phyloP scores from a whole-genome alignment of 2,797 vertebrate species.

The Acipenser transmontanus region DNA sequence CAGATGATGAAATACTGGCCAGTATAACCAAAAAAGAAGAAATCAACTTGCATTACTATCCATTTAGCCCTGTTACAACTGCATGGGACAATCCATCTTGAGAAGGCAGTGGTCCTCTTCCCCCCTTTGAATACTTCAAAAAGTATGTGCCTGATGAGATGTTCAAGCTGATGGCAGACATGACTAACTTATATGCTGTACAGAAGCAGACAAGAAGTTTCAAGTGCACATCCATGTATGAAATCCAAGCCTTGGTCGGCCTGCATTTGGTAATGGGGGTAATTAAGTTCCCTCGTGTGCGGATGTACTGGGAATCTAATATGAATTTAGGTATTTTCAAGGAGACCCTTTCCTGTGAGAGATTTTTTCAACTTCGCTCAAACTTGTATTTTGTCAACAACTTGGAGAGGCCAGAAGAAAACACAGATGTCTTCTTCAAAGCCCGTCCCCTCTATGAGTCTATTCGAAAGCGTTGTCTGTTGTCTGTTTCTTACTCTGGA shows the following conservation, averaged over 20 bases:
- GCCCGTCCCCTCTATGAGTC: neutral
- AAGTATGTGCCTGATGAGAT: constrained; percentile 14
- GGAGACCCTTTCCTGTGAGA: constrained; percentile 19
- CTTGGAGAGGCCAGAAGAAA: constrained; percentile 18
- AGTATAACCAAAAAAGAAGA: constrained; percentile 8
- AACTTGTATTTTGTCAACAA: constrained; percentile 23
- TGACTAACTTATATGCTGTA: constrained; percentile 11
- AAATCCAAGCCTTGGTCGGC: constrained; percentile 11
- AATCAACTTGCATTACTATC: constrained; percentile 8
- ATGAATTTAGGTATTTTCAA: constrained; percentile 22
- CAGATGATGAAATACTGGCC: too few species aligned
- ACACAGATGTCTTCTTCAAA: constrained; percentile 21
- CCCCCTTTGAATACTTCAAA: constrained; percentile 10
- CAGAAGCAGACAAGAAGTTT: constrained; percentile 12
- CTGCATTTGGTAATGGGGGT: constrained; percentile 22
- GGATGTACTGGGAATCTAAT: constrained; percentile 22
- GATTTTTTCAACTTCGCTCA: constrained; percentile 26
- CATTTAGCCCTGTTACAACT: constrained; percentile 4
- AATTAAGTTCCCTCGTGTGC: constrained; percentile 21
- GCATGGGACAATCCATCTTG: too few species aligned
- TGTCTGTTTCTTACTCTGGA: too few species aligned
- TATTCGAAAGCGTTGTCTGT: too few species aligned
- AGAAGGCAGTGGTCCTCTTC: too few species aligned
- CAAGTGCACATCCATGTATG: constrained; percentile 5
- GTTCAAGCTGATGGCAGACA: constrained; percentile 16